These are phyloP conservation scores for Cairina moschata DNA, from an alignment of 2,113 vertebrate species.

Conservation along the genomic window DNA sequence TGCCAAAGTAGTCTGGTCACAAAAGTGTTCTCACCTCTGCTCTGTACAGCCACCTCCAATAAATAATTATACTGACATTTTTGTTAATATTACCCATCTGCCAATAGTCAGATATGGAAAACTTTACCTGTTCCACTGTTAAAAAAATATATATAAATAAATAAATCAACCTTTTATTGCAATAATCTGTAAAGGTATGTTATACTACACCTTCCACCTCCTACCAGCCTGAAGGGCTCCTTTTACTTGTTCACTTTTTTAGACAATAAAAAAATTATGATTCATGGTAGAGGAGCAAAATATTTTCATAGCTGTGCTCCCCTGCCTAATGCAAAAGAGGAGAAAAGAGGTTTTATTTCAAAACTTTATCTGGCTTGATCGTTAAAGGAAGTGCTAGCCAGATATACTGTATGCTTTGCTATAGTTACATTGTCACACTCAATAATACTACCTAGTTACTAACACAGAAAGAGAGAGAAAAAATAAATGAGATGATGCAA, in stretches of 20 bases:
- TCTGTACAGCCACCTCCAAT: not conserved
- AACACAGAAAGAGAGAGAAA: not conserved
- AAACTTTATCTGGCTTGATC: not conserved
- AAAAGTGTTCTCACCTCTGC: not conserved
- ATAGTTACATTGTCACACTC: not conserved
- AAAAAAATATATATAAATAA: not conserved
- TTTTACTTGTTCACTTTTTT: not conserved
- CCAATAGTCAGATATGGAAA: not conserved
- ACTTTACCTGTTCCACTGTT: not conserved
- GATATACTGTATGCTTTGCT: not conserved
- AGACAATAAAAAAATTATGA: not conserved
- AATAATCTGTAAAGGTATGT: not conserved
- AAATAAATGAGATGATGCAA: not conserved
- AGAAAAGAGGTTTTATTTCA: not conserved
- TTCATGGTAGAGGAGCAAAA: not conserved
- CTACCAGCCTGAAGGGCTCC: not conserved
- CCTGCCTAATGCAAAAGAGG: not conserved
- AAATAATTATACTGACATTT: not conserved
- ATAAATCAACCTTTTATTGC: not conserved
- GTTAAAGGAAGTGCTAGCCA: not conserved
- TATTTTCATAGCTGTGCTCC: not conserved
- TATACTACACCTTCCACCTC: not conserved
- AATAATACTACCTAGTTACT: not conserved
- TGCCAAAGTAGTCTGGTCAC: not conserved
- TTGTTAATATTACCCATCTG: not conserved